Evolutionary conservation across 2,888 invertebrate genomes (phyloP).

Genomic region (Flabesymbios commensalis): DNA sequence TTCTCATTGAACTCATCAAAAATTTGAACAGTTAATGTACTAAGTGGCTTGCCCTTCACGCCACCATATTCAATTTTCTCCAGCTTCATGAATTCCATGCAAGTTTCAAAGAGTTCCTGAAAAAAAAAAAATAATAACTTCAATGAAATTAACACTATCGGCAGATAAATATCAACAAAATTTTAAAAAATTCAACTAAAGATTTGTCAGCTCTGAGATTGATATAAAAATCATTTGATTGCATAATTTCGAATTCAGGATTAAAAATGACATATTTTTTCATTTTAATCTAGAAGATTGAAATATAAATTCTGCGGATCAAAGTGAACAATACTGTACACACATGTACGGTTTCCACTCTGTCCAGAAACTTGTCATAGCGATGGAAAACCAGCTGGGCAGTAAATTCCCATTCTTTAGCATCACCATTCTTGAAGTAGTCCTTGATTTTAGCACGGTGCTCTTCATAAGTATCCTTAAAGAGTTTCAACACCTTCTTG

Average conservation of each 20-base stretch:
- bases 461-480: conserved; percentile 55
- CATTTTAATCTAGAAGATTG: too few species aligned
- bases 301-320: too few species aligned
- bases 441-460: conserved; percentile 56
- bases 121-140: conserved; percentile 18
- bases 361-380: conserved; percentile 57
- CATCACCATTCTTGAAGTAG: conserved; percentile 57
- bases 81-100: conserved; percentile 88
- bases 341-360: conserved; percentile 57
- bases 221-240: too few species aligned
- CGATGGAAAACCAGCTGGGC: conserved; percentile 60
- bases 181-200: too few species aligned
- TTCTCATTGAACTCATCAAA: conserved; percentile 61
- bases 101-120: conserved; percentile 87
- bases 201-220: too few species aligned
- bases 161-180: too few species aligned
- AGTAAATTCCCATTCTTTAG: conserved; percentile 60
- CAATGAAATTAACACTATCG: conserved; percentile 8
- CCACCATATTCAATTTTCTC: conserved; percentile 94
- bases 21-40: conserved; percentile 56
- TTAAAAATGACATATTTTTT: too few species aligned
- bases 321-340: too few species aligned
- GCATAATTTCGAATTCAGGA: too few species aligned
- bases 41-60: conserved; percentile 61
- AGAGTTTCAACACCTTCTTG: conserved; percentile 48